Conservation (phyloP, 1,140 invertebrate genomes). For the Zaprionus taronus region DNA sequence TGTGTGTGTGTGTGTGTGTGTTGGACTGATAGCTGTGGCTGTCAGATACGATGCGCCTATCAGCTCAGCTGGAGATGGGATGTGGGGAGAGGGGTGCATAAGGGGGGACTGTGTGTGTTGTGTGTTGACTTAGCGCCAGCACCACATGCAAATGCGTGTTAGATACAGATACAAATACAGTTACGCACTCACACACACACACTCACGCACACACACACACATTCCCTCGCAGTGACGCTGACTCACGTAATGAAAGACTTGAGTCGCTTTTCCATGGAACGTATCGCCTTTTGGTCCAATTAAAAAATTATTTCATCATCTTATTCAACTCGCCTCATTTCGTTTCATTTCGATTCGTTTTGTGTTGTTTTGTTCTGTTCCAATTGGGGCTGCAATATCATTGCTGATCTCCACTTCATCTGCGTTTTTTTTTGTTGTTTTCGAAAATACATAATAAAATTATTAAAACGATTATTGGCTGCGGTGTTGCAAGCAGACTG, state of each 20-base stretch:
- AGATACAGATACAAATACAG: slow-evolving; percentile 38
- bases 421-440: not conserved
- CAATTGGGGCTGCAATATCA: not conserved
- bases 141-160: slow-evolving; percentile 44
- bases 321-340: slow-evolving; percentile 28
- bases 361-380: slow-evolving; percentile 16
- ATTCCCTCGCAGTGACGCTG: slow-evolving; percentile 3
- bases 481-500: not conserved
- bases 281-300: slow-evolving; percentile 28
- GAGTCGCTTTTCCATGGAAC: slow-evolving; percentile 14
- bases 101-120: slow-evolving; percentile 7
- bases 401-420: not conserved
- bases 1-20: slow-evolving; percentile 35
- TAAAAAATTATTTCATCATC: slow-evolving; percentile 57
- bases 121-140: slow-evolving; percentile 38
- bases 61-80: not conserved
- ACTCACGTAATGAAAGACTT: slow-evolving; percentile 15
- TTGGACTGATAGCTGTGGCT: slow-evolving; percentile 32
- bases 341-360: not conserved
- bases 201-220: slow-evolving; percentile 17
- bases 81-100: not conserved
- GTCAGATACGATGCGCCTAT: slow-evolving; percentile 17
- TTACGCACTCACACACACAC: slow-evolving; percentile 22
- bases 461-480: slow-evolving; percentile 1
- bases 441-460: slow-evolving; percentile 5